phyloP scores from a whole-genome alignment of 2,888 invertebrate genomes.

The Galerucella nymphaeae region DNA sequence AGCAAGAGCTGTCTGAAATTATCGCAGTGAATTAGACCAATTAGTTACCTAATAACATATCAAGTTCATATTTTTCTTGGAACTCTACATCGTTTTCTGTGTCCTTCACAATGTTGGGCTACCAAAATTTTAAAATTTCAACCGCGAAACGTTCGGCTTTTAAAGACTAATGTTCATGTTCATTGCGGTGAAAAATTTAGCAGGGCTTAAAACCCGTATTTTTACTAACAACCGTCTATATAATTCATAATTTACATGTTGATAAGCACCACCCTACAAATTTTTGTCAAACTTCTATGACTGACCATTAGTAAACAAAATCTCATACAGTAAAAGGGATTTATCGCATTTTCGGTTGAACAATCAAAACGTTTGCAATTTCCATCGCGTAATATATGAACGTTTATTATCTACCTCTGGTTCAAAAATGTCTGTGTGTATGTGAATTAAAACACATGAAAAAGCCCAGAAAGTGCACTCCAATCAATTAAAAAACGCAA shows the following conservation, averaged over 20 bases:
- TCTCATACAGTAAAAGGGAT: constrained; percentile 14
- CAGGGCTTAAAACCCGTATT: neutral
- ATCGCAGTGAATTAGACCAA: too few species aligned
- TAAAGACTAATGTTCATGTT: neutral
- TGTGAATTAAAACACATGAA: constrained; percentile 21
- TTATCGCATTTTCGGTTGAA: constrained; percentile 20
- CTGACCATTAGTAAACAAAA: constrained; percentile 26
- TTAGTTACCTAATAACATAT: too few species aligned
- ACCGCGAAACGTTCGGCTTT: neutral
- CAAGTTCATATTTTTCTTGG: too few species aligned
- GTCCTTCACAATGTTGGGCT: too few species aligned
- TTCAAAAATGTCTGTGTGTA: constrained; percentile 23
- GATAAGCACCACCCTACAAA: constrained; percentile 5
- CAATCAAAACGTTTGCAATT: constrained; percentile 25
- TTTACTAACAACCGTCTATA: neutral
- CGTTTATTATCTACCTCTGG: constrained; percentile 22
- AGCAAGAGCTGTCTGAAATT: too few species aligned
- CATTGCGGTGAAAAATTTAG: neutral
- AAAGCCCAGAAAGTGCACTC: constrained; percentile 29
- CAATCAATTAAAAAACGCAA: constrained; percentile 52
- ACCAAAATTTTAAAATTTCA: neutral
- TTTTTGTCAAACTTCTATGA: neutral
- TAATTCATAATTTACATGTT: neutral
- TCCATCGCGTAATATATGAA: constrained; percentile 17
- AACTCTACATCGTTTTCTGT: too few species aligned